phyloP scores from a whole-genome alignment of 2,888 invertebrate genomes.

The Mythimna loreyi region DNA sequence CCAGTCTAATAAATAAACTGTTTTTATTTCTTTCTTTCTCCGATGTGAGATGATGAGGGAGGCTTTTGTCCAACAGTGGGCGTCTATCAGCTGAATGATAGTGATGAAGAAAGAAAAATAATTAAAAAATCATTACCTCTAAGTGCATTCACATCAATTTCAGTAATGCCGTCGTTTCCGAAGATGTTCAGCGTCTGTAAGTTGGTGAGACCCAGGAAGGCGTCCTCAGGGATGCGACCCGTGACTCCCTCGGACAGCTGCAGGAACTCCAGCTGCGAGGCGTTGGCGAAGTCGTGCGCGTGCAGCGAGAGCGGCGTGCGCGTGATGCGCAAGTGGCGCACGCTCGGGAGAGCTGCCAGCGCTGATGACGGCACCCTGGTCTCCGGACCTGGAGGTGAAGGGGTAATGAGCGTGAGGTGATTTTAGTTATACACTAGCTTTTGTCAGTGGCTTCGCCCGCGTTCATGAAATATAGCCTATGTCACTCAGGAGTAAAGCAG shows the following conservation, averaged over 20 bases:
- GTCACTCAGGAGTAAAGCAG: too few relatives aligned
- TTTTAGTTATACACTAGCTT: too few relatives aligned
- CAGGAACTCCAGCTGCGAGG: constrained; percentile 19
- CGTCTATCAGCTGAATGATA: too few relatives aligned
- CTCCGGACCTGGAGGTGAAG: constrained; percentile 34
- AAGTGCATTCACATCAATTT: constrained; percentile 56
- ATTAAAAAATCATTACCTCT: constrained; percentile 30
- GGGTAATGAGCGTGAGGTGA: not conserved
- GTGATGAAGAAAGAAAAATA: not conserved
- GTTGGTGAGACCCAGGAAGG: constrained; percentile 55
- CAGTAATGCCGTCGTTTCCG: constrained; percentile 55
- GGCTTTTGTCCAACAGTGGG: too few relatives aligned
- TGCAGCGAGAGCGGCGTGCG: constrained; percentile 33
- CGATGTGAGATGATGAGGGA: too few relatives aligned
- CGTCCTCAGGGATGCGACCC: constrained; percentile 34
- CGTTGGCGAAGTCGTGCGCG: constrained; percentile 22
- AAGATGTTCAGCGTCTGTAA: constrained; percentile 60
- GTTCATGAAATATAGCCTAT: too few relatives aligned
- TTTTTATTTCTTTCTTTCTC: too few relatives aligned
- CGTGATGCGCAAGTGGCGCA: constrained; percentile 55
- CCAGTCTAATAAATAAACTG: too few relatives aligned
- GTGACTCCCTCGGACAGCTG: constrained; percentile 47
- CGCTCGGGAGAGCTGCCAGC: constrained; percentile 41
- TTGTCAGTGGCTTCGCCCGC: too few relatives aligned
- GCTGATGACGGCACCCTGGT: constrained; percentile 23